Conservation (phyloP, 1,140 invertebrate species). For the Bombus superbus region DNA sequence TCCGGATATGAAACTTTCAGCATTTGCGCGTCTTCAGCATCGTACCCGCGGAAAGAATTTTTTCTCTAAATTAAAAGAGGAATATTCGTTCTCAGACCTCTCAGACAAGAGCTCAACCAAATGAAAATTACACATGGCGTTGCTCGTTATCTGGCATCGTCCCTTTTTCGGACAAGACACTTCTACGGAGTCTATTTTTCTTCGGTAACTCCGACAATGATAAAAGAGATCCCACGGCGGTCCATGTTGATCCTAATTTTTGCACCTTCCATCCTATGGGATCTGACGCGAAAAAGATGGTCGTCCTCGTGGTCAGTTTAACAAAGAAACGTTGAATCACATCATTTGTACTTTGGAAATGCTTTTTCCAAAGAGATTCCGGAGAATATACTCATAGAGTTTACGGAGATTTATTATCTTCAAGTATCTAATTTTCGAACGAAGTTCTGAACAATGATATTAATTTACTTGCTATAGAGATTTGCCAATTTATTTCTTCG, state of each 20-base stretch:
- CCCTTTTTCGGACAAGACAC: conserved; percentile 21
- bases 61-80: not conserved
- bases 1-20: not conserved
- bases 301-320: conserved; percentile 18
- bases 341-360: not conserved
- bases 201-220: conserved; percentile 78
- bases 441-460: not conserved
- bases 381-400: not conserved
- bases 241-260: conserved; percentile 79
- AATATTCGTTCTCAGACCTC: not conserved
- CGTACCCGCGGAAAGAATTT: not conserved
- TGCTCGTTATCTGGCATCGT: conserved; percentile 27
- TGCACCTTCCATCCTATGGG: conserved; percentile 68
- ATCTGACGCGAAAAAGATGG: conserved; percentile 19
- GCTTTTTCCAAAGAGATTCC: not conserved
- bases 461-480: not conserved
- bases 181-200: conserved; percentile 69
- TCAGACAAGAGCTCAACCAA: no score
- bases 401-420: not conserved
- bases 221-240: conserved; percentile 67
- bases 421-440: not conserved
- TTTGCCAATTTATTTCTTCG: no score
- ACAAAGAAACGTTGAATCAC: conserved; percentile 54
- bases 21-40: not conserved
- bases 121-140: not conserved